These are phyloP conservation scores for Tympanuchus pallidicinctus DNA, from an alignment of 2,113 vertebrate genomes.

Conservation along the genomic window DNA sequence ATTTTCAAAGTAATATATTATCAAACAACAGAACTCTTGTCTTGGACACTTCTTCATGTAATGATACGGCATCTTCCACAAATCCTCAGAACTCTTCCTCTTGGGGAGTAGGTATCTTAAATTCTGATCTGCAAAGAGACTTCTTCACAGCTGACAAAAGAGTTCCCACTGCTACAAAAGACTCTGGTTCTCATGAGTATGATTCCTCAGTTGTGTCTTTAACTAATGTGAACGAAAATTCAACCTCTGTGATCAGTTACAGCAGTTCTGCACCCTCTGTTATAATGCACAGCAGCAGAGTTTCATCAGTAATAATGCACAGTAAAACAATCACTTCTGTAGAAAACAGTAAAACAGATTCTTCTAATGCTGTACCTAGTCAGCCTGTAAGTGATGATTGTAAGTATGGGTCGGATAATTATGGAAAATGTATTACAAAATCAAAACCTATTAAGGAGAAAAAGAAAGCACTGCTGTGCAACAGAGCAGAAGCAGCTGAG, in stretches of 20 bases:
- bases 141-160: slow-evolving; percentile 59
- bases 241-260: slow-evolving; percentile 82
- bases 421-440: slow-evolving; percentile 40
- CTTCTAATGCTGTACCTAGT: neutral
- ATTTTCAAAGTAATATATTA: slow-evolving; percentile 78
- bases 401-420: slow-evolving; percentile 63
- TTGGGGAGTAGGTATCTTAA: slow-evolving; percentile 64
- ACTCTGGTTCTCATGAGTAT: slow-evolving; percentile 14
- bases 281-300: slow-evolving; percentile 82
- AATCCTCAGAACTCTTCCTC: slow-evolving; percentile 56
- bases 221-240: slow-evolving; percentile 66
- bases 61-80: slow-evolving; percentile 44
- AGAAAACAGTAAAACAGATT: slow-evolving; percentile 27
- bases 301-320: slow-evolving; percentile 81
- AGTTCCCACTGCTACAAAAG: slow-evolving; percentile 31
- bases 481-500: slow-evolving; percentile 80
- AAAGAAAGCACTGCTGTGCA: slow-evolving; percentile 77
- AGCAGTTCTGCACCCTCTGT: slow-evolving; percentile 80
- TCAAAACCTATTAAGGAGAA: slow-evolving; percentile 81
- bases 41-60: slow-evolving; percentile 51
- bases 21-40: slow-evolving; percentile 64
- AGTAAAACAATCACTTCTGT: slow-evolving; percentile 73
- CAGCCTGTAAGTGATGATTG: slow-evolving; percentile 41
- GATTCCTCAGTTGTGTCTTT: slow-evolving; percentile 16
- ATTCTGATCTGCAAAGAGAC: slow-evolving; percentile 61